A percentile compares a stretch with the other conserved stretches of the same genome.
Evolutionary conservation across 2,113 vertebrate species (phyloP).

Genomic region (Poeciliopsis turrubarensis): DNA sequence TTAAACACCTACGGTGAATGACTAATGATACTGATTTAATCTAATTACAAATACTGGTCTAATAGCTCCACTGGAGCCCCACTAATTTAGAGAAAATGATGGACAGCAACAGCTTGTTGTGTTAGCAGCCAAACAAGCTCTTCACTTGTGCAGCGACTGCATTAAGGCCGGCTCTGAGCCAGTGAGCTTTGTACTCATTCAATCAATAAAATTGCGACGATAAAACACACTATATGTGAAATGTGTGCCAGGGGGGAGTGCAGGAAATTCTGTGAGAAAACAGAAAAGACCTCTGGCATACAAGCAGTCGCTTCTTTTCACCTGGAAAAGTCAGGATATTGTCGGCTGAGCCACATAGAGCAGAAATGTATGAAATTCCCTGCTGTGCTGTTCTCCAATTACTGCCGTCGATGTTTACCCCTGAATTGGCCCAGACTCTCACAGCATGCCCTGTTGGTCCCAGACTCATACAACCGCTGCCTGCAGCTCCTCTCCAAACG

Average conservation of each 20-base stretch:
- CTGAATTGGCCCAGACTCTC: conserved; percentile 55
- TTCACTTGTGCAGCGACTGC: neutral
- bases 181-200: conserved; percentile 18
- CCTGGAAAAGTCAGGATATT: conserved; percentile 40
- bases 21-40: conserved; percentile 66
- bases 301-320: conserved; percentile 18
- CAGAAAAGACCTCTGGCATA: conserved; percentile 19
- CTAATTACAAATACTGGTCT: conserved; percentile 60
- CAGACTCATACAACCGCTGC: conserved; percentile 42
- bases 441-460: conserved; percentile 54
- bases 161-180: neutral
- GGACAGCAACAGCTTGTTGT: conserved; percentile 28
- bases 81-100: conserved; percentile 37
- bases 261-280: conserved; percentile 14
- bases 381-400: conserved; percentile 69
- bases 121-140: conserved; percentile 14
- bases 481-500: conserved; percentile 55
- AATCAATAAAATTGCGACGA: conserved; percentile 30
- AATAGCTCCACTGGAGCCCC: conserved; percentile 40
- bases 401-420: conserved; percentile 68
- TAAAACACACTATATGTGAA: conserved; percentile 13
- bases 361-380: conserved; percentile 63
- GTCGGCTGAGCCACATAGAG: conserved; percentile 31
- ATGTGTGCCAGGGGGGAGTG: conserved; percentile 2
- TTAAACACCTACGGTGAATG: conserved; percentile 52